phyloP scores from a whole-genome alignment of 2,797 vertebrate genomes.

The Clarias platycephalus region DNA sequence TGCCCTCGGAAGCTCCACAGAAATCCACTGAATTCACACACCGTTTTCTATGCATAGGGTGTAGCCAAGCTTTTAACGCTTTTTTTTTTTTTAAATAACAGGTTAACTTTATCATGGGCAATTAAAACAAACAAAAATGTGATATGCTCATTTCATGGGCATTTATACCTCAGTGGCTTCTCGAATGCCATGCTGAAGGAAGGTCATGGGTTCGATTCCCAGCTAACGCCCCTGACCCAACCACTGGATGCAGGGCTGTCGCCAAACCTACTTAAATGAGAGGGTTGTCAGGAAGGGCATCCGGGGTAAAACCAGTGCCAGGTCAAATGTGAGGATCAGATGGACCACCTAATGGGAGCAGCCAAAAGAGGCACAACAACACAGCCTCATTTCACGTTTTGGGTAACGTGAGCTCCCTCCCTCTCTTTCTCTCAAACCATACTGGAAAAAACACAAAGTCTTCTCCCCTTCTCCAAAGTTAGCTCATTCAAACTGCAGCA shows the following conservation, averaged over 20 bases:
- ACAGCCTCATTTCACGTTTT: neutral
- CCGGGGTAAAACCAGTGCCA: too few species aligned
- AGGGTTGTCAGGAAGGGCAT: too few species aligned
- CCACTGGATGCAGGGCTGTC: too few species aligned
- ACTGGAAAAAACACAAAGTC: neutral
- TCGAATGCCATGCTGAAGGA: too few species aligned
- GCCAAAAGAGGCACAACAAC: neutral
- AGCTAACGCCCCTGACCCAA: too few species aligned
- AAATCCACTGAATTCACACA: neutral
- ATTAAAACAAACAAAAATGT: neutral
- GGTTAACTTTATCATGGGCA: neutral
- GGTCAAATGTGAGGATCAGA: too few species aligned
- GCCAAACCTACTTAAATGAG: too few species aligned
- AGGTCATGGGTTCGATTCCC: too few species aligned
- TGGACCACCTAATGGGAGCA: too few species aligned
- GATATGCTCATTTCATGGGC: too few species aligned
- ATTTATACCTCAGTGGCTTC: too few species aligned
- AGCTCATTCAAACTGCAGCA: neutral
- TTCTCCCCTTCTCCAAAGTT: neutral
- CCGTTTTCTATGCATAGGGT: neutral
- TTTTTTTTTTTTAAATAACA: neutral
- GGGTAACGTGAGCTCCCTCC: neutral
- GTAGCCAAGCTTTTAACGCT: neutral
- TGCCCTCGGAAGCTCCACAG: neutral
- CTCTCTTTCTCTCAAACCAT: neutral